Base-by-base conservation (phyloP, 2,888 invertebrate genomes). In the Leistus spinibarbis region DNA sequence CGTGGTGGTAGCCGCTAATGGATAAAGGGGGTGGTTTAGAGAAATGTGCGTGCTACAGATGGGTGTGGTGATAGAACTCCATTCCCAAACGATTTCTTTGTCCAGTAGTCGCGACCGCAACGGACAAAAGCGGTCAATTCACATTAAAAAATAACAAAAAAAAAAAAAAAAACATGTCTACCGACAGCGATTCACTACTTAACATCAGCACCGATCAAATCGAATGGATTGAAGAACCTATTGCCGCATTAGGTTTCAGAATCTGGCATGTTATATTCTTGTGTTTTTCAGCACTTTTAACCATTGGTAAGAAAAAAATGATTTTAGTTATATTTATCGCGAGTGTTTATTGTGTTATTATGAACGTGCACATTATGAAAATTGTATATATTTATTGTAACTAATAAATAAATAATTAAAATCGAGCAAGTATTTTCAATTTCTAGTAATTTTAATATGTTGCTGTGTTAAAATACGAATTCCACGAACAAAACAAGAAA, bases 401-500 rank as follows among this genome's bases (percentile, higher is more conserved):
- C 24, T n/a, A 57, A 16, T 7, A n/a, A n/a, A n/a, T n/a, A n/a
- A n/a, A n/a, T n/a, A n/a, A n/a, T n/a, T n/a, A n/a, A n/a, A n/a
- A n/a, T n/a, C n/a, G n/a, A n/a, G n/a, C n/a, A n/a, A n/a, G n/a
- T n/a, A n/a, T n/a, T n/a, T n/a, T n/a, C n/a, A n/a, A 3, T 60
- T 86, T 86, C 1, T 82, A 95, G 95, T 94, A 77, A 91, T 97
- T 78, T 90, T 95, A 82, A 86, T 96, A 70, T 97, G 97, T 84
- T 97, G 97, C 83, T 96, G 96, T 83, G 90, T 96, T 81, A 93
- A 94, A 79, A 95, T 96, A 85, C 92, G 97, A 54, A 94, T 98
- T 79, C 97, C 97, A 0, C 89, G 97, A 70, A 97, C 97, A 0
- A 97, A 97, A 84, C 96, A 97, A 85, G 96, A 97, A 86, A 97